Percentiles rank a stretch among this genome's conserved stretches.
Evolutionary conservation across 2,113 vertebrate species (phyloP).

Genomic region (Leptobrachium ailaonicum): DNA sequence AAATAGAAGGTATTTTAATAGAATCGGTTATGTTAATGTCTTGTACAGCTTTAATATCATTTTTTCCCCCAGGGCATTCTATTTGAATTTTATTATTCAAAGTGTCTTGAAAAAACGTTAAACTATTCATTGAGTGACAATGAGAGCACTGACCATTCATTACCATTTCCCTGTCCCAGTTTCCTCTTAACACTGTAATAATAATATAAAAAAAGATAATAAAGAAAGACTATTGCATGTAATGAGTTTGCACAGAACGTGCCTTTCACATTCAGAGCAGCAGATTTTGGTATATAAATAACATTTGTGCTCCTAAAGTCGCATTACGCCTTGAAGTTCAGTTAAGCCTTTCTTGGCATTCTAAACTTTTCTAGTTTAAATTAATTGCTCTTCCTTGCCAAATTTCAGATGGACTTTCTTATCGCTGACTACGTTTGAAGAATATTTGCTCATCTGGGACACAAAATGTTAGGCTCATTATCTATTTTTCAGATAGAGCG

Average conservation of each 20-base stretch:
- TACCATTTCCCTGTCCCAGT: too few relatives aligned
- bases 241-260: neutral
- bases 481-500: neutral
- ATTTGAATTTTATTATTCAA: too few relatives aligned
- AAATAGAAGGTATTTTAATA: too few relatives aligned
- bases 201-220: neutral
- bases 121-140: too few relatives aligned
- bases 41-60: too few relatives aligned
- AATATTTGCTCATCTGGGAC: neutral
- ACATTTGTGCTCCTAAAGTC: constrained; percentile 7
- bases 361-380: constrained; percentile 10
- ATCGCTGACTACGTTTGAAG: neutral
- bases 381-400: constrained; percentile 36
- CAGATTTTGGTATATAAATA: constrained; percentile 23
- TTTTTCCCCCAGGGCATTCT: too few relatives aligned
- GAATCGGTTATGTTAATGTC: too few relatives aligned
- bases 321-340: neutral
- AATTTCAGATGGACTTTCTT: constrained; percentile 8
- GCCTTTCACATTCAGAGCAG: neutral
- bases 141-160: too few relatives aligned
- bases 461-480: neutral
- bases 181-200: too few relatives aligned
- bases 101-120: too few relatives aligned
- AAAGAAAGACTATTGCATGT: neutral
- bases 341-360: constrained; percentile 37